Conservation (phyloP, 2,113 vertebrate genomes). For the Mungos mungo region DNA sequence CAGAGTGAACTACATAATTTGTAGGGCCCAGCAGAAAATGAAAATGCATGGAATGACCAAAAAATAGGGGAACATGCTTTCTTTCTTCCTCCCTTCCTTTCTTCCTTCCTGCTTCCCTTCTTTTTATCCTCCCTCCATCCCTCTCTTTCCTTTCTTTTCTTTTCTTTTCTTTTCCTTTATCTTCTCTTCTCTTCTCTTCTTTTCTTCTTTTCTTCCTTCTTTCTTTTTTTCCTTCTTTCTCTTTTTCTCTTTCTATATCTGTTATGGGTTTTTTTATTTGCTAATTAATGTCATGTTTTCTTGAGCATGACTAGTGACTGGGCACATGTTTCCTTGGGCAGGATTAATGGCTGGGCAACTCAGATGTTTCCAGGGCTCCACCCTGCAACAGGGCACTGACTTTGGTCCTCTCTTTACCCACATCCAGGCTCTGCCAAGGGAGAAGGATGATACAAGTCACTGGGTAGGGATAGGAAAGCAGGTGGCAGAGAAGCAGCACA, state of each 20-base stretch:
- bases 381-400: not conserved
- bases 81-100: too few species aligned
- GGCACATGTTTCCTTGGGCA: not conserved
- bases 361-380: not conserved
- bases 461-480: not conserved
- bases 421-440: not conserved
- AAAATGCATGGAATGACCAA: not conserved
- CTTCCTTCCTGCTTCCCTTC: too few species aligned
- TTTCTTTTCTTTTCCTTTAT: too few species aligned
- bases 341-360: not conserved
- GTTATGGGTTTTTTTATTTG: not conserved
- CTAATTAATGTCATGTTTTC: not conserved
- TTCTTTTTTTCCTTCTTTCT: not conserved
- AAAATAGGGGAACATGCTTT: not conserved
- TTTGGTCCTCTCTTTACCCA: not conserved
- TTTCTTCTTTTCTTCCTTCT: not conserved
- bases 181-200: not conserved
- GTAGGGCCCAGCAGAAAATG: not conserved
- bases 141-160: not conserved
- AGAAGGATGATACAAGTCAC: not conserved
- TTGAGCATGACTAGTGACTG: not conserved
- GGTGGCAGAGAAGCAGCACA: not conserved
- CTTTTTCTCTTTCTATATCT: not conserved
- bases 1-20: not conserved
- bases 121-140: not conserved